A percentile compares a stretch with the other conserved stretches of the same genome.
Conservation (phyloP, 2,113 vertebrate species). For the Barbus barbus region DNA sequence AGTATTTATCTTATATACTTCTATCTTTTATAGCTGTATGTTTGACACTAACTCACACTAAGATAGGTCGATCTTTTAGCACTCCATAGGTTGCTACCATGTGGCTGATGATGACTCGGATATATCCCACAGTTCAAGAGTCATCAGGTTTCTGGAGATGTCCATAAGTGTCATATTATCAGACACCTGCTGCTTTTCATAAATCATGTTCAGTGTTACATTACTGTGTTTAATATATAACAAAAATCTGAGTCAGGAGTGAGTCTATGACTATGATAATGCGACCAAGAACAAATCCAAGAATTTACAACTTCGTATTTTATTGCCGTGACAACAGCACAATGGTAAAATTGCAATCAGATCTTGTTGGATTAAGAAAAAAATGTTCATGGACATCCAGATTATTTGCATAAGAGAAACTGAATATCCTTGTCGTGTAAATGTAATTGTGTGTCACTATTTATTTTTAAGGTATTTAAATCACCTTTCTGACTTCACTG, state of each 20-base stretch:
- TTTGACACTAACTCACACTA: too few relatives aligned
- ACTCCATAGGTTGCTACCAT: not conserved
- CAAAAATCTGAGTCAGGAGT: not conserved
- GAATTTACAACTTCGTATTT: not conserved
- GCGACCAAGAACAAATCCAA: not conserved
- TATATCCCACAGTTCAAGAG: not conserved
- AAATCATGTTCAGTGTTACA: not conserved
- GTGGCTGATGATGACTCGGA: not conserved
- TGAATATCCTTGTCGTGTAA: too few relatives aligned
- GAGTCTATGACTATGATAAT: not conserved
- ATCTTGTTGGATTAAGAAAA: not conserved
- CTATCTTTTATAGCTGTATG: too few relatives aligned
- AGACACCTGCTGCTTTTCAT: conserved; percentile 38
- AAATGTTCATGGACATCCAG: too few relatives aligned
- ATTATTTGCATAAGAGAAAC: too few relatives aligned
- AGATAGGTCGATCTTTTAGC: too few relatives aligned
- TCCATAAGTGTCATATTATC: conserved; percentile 44
- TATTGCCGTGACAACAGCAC: not conserved
- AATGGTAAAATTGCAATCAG: not conserved
- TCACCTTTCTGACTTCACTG: too few relatives aligned
- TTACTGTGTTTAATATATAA: not conserved
- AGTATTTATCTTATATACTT: too few relatives aligned
- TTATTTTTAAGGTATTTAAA: too few relatives aligned
- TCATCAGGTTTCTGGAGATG: conserved; percentile 26
- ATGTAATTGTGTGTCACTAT: too few relatives aligned